Conservation (phyloP, 2,113 vertebrate genomes). For the Microcebus griseorufus region DNA sequence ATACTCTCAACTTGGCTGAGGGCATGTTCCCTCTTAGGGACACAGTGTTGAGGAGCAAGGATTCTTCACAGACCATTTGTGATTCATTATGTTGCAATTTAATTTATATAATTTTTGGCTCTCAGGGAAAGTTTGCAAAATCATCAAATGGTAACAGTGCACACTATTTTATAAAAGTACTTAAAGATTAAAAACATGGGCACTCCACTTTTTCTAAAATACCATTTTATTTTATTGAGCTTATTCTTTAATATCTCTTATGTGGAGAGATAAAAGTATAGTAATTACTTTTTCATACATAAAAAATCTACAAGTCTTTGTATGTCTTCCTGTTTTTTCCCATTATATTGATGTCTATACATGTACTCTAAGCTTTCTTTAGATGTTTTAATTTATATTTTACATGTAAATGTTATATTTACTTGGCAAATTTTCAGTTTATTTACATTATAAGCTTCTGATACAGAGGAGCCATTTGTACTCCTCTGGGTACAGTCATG, state of each 20-base stretch:
- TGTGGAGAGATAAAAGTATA: background rate
- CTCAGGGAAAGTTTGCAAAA: background rate
- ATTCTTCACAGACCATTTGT: background rate
- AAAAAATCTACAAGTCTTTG: background rate
- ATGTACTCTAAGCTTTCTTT: background rate
- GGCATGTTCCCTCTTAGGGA: background rate
- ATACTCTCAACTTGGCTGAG: background rate
- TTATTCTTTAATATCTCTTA: background rate
- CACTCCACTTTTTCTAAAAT: conserved; percentile 16
- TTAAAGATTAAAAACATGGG: background rate
- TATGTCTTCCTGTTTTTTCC: background rate
- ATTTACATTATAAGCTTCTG: background rate
- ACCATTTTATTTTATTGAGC: background rate
- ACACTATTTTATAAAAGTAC: background rate
- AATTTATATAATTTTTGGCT: background rate
- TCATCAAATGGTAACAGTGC: background rate
- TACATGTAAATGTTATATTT: background rate
- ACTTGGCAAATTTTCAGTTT: background rate
- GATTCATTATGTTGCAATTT: background rate
- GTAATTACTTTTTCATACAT: background rate
- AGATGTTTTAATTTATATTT: background rate
- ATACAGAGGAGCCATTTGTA: background rate
- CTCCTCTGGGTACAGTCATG: too few relatives aligned
- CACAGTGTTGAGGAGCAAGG: background rate
- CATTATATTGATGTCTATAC: background rate